These are phyloP conservation scores for Platyscapa corneri DNA, from an alignment of 1,140 invertebrate species.

Conservation along the genomic window DNA sequence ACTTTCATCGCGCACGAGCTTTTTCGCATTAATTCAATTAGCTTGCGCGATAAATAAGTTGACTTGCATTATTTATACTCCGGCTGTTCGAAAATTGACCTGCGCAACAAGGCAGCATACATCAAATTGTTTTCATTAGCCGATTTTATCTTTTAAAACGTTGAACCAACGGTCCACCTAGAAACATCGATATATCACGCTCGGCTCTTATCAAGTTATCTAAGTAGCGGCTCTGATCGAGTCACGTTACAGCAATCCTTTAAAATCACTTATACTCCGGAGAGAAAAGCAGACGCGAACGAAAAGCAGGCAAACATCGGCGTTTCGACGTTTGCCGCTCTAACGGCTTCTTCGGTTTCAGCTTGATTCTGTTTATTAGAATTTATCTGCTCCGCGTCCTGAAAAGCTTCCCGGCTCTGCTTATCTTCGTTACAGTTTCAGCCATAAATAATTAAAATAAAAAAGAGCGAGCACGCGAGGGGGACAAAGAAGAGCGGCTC, in stretches of 20 bases:
- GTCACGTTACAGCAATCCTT: background rate
- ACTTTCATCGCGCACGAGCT: too few species aligned
- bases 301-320: background rate
- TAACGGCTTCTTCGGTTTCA: background rate
- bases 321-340: slow-evolving; percentile 40
- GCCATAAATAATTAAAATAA: slow-evolving; percentile 20
- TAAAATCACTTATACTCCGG: slow-evolving; percentile 10
- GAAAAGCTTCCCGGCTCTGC: background rate
- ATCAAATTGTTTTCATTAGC: too few species aligned
- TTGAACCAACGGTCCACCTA: background rate
- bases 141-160: background rate
- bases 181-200: background rate
- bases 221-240: background rate
- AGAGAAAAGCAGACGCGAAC: background rate
- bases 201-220: background rate
- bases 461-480: background rate
- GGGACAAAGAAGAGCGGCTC: too few species aligned
- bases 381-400: slow-evolving; percentile 16
- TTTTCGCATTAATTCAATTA: too few species aligned
- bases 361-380: slow-evolving; percentile 35
- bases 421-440: slow-evolving; percentile 31
- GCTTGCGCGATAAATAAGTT: too few species aligned
- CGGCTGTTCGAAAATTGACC: too few species aligned
- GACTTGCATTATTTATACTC: too few species aligned
- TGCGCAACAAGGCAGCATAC: too few species aligned